A percentile compares a stretch with the other conserved stretches of the same genome.
Evolutionary conservation across 2,888 invertebrate genomes (phyloP).

Genomic region (Coelogynopora nodosa): DNA sequence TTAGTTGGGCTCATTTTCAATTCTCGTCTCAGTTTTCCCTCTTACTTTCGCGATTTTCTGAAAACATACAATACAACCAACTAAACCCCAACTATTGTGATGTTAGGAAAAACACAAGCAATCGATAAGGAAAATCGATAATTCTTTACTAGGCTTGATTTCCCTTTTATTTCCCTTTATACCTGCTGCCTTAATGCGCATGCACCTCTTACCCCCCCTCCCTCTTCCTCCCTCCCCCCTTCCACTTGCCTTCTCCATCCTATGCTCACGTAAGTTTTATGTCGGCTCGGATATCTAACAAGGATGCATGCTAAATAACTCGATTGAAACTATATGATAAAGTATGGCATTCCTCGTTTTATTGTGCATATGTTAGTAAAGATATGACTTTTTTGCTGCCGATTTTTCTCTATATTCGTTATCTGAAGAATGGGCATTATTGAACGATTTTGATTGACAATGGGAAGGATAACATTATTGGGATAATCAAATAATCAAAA

Average conservation of each 20-base stretch:
- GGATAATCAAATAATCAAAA: too few species aligned
- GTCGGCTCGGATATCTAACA: not conserved
- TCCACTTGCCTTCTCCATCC: not conserved
- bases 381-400: too few species aligned
- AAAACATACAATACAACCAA: too few species aligned
- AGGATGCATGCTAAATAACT: not conserved
- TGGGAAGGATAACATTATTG: too few species aligned
- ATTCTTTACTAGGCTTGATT: slow-evolving; percentile 16
- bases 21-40: not conserved
- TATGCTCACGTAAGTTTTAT: not conserved
- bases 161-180: slow-evolving; percentile 26
- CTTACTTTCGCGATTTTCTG: not conserved
- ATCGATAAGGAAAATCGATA: slow-evolving; percentile 31
- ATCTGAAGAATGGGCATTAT: too few species aligned
- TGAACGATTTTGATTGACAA: too few species aligned
- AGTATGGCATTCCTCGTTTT: not conserved
- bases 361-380: not conserved
- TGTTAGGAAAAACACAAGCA: not conserved
- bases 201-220: not conserved
- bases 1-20: too few species aligned
- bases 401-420: too few species aligned
- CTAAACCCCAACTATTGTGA: not conserved
- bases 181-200: too few species aligned
- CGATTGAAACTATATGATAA: not conserved
- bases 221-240: slow-evolving; percentile 26